Conservation (phyloP, 1,140 invertebrate genomes). For the Paraescarpia echinospica region DNA sequence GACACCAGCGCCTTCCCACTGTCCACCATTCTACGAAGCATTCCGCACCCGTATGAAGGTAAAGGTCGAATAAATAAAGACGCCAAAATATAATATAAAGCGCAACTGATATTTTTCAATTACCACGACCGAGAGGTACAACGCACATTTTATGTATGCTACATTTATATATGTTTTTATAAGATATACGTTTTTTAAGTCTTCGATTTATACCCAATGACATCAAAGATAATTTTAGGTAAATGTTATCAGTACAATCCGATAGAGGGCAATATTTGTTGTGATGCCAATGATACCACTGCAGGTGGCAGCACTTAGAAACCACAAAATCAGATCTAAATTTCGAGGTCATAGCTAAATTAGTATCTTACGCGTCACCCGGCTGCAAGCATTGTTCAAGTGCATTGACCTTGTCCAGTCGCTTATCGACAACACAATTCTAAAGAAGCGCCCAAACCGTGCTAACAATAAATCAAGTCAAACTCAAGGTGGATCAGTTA, state of each 20-base stretch:
- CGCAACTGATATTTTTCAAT: background rate
- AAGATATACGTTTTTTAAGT: background rate
- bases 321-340: background rate
- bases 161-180: background rate
- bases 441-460: no score
- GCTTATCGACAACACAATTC: background rate
- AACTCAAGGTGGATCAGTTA: no score
- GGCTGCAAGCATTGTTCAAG: no score
- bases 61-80: background rate
- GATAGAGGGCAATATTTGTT: background rate
- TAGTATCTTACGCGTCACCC: no score
- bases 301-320: background rate
- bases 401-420: no score
- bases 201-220: background rate
- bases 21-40: slow-evolving; percentile 18
- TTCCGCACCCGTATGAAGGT: background rate
- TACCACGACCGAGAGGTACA: background rate
- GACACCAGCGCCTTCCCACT: slow-evolving; percentile 17
- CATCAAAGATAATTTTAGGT: background rate
- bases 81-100: background rate
- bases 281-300: background rate
- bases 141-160: background rate
- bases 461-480: no score
- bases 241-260: background rate
- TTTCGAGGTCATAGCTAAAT: no score